Conservation (phyloP, 2,888 invertebrate genomes). For the Phytoseiulus persimilis region DNA sequence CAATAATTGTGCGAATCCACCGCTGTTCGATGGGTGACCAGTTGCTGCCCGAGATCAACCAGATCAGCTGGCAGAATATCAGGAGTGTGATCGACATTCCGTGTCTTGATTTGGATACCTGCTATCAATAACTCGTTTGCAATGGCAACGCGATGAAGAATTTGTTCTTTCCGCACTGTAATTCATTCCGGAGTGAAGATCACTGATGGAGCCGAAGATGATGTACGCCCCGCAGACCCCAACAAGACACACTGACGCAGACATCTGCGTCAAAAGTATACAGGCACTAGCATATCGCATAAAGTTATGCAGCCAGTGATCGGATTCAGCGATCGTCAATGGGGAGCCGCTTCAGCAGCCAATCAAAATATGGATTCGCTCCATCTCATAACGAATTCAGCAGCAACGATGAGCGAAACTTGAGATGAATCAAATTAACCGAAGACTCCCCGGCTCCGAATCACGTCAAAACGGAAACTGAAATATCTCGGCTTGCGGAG, state of each 20-base stretch:
- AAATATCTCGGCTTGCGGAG: neutral
- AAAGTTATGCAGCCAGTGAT: neutral
- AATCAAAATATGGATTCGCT: slow-evolving; percentile 5
- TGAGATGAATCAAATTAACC: neutral
- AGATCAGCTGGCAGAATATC: slow-evolving; percentile 5
- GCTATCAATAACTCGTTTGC: neutral
- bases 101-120: neutral
- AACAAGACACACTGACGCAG: neutral
- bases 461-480: neutral
- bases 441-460: neutral
- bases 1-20: neutral
- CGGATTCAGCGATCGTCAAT: neutral
- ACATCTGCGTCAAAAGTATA: neutral
- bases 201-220: neutral
- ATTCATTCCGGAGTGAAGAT: neutral
- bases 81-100: neutral
- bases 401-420: neutral
- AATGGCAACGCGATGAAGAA: neutral
- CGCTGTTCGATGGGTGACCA: neutral
- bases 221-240: neutral
- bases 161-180: neutral
- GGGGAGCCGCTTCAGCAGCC: neutral
- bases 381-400: neutral
- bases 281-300: neutral
- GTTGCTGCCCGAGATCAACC: neutral